phyloP scores from a whole-genome alignment of 2,888 invertebrate genomes.

The Eupeodes latifasciatus region DNA sequence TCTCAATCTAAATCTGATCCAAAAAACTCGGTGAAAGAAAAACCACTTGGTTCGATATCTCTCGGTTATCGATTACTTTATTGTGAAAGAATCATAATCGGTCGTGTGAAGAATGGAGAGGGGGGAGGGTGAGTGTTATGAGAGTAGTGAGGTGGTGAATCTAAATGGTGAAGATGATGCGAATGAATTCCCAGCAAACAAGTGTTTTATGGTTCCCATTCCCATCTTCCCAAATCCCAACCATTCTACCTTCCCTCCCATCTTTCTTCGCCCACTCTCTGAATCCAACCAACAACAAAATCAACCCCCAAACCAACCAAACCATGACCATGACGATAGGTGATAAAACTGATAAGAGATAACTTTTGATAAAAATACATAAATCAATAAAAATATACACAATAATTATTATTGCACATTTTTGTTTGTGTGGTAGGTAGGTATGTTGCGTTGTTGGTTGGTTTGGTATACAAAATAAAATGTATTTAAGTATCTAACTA shows the following conservation, averaged over 20 bases:
- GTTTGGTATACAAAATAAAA: not conserved
- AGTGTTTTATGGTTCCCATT: constrained; percentile 25
- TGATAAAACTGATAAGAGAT: constrained; percentile 32
- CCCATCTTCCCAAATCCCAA: constrained; percentile 5
- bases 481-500: not conserved
- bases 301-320: not conserved
- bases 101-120: not conserved
- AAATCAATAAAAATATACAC: not conserved
- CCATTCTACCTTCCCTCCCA: not conserved
- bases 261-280: not conserved
- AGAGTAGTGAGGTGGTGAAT: not conserved
- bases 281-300: not conserved
- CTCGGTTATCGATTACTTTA: constrained; percentile 36
- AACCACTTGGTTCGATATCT: constrained; percentile 22
- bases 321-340: not conserved
- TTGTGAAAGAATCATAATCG: constrained; percentile 11
- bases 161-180: not conserved
- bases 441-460: too few species aligned
- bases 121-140: not conserved
- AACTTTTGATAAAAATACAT: constrained; percentile 10
- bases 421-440: not conserved
- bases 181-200: constrained; percentile 32
- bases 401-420: constrained; percentile 21
- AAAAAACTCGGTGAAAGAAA: not conserved
- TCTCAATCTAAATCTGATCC: not conserved